These are phyloP conservation scores for Trichechus manatus DNA, from an alignment of 2,113 vertebrate species.

Conservation along the genomic window DNA sequence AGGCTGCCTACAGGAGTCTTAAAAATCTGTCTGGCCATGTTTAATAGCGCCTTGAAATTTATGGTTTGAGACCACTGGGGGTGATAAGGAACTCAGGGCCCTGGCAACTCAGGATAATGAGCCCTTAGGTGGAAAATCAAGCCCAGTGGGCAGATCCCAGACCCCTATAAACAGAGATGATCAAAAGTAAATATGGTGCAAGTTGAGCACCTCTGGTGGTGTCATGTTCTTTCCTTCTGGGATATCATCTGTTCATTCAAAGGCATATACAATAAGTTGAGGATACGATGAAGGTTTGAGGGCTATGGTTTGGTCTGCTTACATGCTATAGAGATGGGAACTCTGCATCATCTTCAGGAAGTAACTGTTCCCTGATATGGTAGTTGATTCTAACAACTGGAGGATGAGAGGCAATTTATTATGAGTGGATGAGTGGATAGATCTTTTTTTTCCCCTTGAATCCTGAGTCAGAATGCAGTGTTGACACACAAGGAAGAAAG, in stretches of 20 bases:
- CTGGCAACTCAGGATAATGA: conserved; percentile 72
- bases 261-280: background rate
- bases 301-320: background rate
- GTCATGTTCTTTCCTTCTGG: background rate
- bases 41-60: conserved; percentile 87
- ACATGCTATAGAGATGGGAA: accelerated
- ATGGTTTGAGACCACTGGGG: conserved; percentile 84
- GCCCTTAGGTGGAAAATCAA: conserved; percentile 62
- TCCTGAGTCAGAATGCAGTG: background rate
- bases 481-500: background rate
- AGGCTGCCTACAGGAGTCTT: conserved; percentile 86
- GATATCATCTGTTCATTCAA: background rate
- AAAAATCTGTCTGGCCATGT: conserved; percentile 88
- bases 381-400: background rate
- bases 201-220: background rate
- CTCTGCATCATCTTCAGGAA: background rate
- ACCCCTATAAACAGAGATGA: background rate
- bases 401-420: background rate
- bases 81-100: conserved; percentile 80
- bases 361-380: background rate
- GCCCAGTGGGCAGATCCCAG: background rate
- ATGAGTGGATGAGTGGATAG: background rate
- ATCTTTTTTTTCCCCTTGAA: background rate
- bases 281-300: background rate
- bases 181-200: background rate